Evolutionary conservation across 1,140 invertebrate species (phyloP).

Genomic region (Tigriopus japonicus): DNA sequence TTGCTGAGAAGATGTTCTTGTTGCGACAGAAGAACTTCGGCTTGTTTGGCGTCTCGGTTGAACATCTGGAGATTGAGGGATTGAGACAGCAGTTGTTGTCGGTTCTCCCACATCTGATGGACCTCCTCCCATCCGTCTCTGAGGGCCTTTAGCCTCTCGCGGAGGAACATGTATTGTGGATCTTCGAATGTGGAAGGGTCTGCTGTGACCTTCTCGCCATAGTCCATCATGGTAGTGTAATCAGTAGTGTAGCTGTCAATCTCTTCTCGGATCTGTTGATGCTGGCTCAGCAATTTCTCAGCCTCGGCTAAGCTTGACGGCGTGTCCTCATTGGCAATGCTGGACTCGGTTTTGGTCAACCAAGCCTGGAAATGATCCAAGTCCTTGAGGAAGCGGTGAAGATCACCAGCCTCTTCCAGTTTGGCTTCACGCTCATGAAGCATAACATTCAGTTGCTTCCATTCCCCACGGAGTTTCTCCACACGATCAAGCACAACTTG

Average conservation of each 20-base stretch:
- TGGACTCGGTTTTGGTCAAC: constrained; percentile 92
- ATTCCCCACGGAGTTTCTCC: constrained; percentile 68
- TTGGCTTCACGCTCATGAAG: constrained; percentile 92
- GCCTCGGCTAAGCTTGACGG: constrained; percentile 89
- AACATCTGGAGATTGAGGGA: constrained; percentile 86
- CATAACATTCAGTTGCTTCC: constrained; percentile 91
- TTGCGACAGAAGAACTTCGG: constrained; percentile 88
- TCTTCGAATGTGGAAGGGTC: constrained; percentile 63
- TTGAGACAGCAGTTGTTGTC: constrained; percentile 82
- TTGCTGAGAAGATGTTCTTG: constrained; percentile 89
- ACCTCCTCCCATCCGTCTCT: constrained; percentile 95
- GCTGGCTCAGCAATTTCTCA: constrained; percentile 74
- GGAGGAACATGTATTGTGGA: constrained; percentile 96
- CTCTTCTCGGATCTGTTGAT: constrained; percentile 93
- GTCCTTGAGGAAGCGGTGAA: constrained; percentile 94
- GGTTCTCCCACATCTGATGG: constrained; percentile 98
- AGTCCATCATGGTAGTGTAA: constrained; percentile 98
- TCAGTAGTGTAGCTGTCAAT: constrained; percentile 97
- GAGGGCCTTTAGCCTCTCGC: constrained; percentile 84
- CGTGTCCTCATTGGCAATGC: constrained; percentile 93
- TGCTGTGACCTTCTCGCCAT: constrained; percentile 54
- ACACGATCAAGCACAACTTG: constrained; percentile 75
- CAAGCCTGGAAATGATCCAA: constrained; percentile 99
- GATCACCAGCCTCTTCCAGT: constrained; percentile 91
- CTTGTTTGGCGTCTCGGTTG: constrained; percentile 88